These are phyloP conservation scores for Menidia menidia DNA, from an alignment of 2,797 vertebrate genomes.

Conservation along the genomic window DNA sequence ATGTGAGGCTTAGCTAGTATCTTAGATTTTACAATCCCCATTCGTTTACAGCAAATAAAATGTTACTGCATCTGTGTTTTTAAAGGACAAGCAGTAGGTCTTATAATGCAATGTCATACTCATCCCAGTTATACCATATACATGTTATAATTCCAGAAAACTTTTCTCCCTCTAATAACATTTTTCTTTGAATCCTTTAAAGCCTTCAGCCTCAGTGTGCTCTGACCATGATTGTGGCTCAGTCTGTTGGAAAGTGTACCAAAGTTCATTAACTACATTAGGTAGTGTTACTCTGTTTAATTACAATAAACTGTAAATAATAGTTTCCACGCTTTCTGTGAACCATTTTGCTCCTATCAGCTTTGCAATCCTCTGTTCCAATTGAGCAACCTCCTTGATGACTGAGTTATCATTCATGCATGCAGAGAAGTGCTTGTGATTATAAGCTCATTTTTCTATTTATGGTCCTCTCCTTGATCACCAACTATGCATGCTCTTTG, in stretches of 20 bases:
- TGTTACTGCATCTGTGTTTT: too few species aligned
- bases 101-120: too few species aligned
- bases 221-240: not conserved
- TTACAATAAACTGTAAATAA: not conserved
- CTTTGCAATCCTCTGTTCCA: slow-evolving; percentile 4
- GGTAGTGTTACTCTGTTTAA: not conserved
- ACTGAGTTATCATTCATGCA: slow-evolving; percentile 1
- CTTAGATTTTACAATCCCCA: too few species aligned
- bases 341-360: not conserved
- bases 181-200: too few species aligned
- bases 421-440: slow-evolving; percentile 21
- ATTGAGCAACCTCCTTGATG: not conserved
- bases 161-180: too few species aligned
- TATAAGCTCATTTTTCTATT: slow-evolving; percentile 38
- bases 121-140: too few species aligned
- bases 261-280: not conserved
- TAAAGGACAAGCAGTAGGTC: too few species aligned
- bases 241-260: not conserved
- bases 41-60: too few species aligned
- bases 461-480: slow-evolving; percentile 45
- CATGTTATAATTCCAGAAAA: too few species aligned
- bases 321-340: not conserved
- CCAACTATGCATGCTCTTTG: slow-evolving; percentile 50
- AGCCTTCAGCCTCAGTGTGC: not conserved
- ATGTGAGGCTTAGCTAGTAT: not conserved